Conservation (phyloP, 2,888 invertebrate species). For the Pristionchus exspectatus region DNA sequence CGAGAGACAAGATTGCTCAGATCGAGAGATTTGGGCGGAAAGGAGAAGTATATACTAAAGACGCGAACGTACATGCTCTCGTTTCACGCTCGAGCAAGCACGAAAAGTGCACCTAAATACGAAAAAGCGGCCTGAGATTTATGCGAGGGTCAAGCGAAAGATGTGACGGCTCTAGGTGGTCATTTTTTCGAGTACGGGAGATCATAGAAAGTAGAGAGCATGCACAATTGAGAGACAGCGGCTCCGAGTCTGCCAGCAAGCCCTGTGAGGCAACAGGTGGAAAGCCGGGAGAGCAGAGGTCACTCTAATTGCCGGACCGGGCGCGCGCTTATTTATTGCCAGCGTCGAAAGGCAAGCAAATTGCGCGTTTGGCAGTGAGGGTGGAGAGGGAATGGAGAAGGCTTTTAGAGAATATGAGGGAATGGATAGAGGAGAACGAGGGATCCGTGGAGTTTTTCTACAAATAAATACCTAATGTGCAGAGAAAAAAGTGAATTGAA, state of each 20-base stretch:
- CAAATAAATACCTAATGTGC: too few species aligned
- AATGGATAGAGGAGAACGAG: not conserved
- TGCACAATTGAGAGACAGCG: not conserved
- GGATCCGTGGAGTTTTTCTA: not conserved
- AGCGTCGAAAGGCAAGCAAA: not conserved
- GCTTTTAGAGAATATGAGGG: not conserved
- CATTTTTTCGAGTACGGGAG: too few species aligned
- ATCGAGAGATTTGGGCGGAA: not conserved
- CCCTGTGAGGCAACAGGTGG: not conserved
- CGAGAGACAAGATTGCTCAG: not conserved
- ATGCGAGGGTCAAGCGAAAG: not conserved
- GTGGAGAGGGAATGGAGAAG: not conserved
- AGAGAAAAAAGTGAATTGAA: too few species aligned
- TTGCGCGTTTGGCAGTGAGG: not conserved
- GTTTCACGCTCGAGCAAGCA: not conserved
- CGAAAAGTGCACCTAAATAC: conserved; percentile 1
- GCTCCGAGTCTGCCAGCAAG: not conserved
- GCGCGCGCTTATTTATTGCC: conserved; percentile 7
- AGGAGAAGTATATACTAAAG: not conserved
- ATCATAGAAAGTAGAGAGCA: too few species aligned
- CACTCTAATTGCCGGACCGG: not conserved
- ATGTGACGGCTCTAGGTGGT: too few species aligned
- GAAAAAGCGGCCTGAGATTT: not conserved
- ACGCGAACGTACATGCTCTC: not conserved
- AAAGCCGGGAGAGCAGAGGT: not conserved